Evolutionary conservation across 2,797 vertebrate species (phyloP).

Genomic region (Neostethus bicornis): DNA sequence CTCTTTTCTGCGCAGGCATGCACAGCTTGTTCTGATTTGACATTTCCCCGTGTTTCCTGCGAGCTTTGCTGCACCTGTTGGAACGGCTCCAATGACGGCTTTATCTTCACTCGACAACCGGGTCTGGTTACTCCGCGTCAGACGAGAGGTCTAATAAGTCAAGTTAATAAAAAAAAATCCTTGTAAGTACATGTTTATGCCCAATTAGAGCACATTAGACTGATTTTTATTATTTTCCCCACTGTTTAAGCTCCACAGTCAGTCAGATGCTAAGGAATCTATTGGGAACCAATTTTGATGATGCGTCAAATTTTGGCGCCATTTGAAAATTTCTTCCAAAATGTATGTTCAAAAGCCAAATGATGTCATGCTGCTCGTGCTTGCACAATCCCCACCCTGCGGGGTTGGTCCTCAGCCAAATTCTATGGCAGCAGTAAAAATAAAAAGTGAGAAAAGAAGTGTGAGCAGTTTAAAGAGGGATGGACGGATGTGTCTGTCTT

Average conservation of each 20-base stretch:
- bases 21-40: not conserved
- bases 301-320: slow-evolving; percentile 16
- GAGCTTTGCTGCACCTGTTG: slow-evolving; percentile 12
- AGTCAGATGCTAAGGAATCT: no score
- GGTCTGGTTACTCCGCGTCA: not conserved
- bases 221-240: not conserved
- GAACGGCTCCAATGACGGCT: not conserved
- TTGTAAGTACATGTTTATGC: not conserved
- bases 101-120: not conserved
- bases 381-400: slow-evolving; percentile 35
- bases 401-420: slow-evolving; percentile 34
- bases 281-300: not conserved
- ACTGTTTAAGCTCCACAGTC: no score
- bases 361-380: slow-evolving; percentile 51
- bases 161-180: not conserved
- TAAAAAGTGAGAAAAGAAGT: slow-evolving; percentile 13
- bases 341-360: slow-evolving; percentile 32
- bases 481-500: slow-evolving; percentile 18
- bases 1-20: not conserved
- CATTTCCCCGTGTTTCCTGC: slow-evolving; percentile 1
- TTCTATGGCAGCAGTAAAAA: slow-evolving; percentile 17
- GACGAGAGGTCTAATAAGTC: not conserved
- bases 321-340: slow-evolving; percentile 40
- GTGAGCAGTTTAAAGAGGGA: slow-evolving; percentile 20
- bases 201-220: not conserved